These are phyloP conservation scores for Tipula vernalis DNA, from an alignment of 2,888 invertebrate species.

Conservation along the genomic window DNA sequence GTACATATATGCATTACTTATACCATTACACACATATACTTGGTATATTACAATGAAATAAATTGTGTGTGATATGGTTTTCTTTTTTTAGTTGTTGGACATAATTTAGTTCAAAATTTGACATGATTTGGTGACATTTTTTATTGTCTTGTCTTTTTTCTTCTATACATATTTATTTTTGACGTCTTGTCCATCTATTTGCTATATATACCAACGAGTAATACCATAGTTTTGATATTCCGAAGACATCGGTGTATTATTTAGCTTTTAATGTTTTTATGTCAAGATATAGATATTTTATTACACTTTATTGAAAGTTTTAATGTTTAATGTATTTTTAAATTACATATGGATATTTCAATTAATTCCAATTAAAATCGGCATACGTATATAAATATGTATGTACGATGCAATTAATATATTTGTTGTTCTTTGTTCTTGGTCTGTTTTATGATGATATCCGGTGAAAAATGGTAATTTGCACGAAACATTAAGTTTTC, in stretches of 20 bases:
- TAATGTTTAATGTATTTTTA: background rate
- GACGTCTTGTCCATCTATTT: background rate
- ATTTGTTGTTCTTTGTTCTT: background rate
- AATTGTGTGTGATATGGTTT: background rate
- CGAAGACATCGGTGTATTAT: background rate
- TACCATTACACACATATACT: background rate
- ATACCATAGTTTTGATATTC: background rate
- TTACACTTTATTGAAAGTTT: background rate
- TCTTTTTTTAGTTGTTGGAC: background rate
- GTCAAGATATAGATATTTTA: background rate
- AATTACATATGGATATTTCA: background rate
- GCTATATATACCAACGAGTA: background rate
- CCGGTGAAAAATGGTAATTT: background rate
- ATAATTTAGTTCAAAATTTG: background rate
- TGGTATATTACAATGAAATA: background rate
- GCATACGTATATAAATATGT: no score
- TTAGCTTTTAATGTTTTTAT: background rate
- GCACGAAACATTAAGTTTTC: background rate
- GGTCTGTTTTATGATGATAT: background rate
- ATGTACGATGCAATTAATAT: background rate
- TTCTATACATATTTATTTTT: background rate
- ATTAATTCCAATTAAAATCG: background rate
- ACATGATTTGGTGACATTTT: background rate
- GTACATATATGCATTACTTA: background rate
- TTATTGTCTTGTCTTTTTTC: background rate